Conservation (phyloP, 2,888 invertebrate species). For the Microctonus brassicae region DNA sequence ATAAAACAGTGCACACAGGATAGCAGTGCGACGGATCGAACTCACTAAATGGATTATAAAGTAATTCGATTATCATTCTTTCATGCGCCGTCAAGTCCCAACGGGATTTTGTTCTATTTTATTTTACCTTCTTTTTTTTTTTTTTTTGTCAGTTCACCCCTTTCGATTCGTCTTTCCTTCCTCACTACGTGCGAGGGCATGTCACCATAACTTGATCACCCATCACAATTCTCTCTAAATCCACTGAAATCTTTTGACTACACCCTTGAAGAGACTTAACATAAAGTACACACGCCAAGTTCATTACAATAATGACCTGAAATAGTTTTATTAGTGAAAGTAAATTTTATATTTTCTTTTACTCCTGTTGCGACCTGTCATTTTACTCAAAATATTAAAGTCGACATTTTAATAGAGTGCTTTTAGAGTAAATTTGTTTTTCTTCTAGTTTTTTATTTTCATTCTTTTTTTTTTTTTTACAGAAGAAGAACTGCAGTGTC, state of each 20-base stretch:
- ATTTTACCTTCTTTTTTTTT: neutral
- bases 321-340: slow-evolving; percentile 9
- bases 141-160: slow-evolving; percentile 11
- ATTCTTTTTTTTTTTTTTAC: slow-evolving; percentile 48
- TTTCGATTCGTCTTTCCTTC: slow-evolving; percentile 16
- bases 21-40: slow-evolving; percentile 50
- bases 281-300: slow-evolving; percentile 1
- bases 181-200: neutral
- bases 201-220: neutral
- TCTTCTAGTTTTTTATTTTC: too few species aligned
- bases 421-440: slow-evolving; percentile 26
- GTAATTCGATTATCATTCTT: slow-evolving; percentile 61
- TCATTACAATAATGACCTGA: slow-evolving; percentile 6
- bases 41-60: slow-evolving; percentile 62
- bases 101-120: slow-evolving; percentile 52
- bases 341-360: neutral
- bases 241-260: neutral
- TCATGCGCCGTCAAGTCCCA: slow-evolving; percentile 56
- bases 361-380: neutral
- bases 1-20: slow-evolving; percentile 52
- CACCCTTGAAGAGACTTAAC: neutral
- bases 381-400: neutral
- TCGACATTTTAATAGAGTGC: slow-evolving; percentile 16
- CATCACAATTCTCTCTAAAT: slow-evolving; percentile 13
- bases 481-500: slow-evolving; percentile 86